Evolutionary conservation across 2,888 invertebrate species (phyloP).

Genomic region (Empis livida): DNA sequence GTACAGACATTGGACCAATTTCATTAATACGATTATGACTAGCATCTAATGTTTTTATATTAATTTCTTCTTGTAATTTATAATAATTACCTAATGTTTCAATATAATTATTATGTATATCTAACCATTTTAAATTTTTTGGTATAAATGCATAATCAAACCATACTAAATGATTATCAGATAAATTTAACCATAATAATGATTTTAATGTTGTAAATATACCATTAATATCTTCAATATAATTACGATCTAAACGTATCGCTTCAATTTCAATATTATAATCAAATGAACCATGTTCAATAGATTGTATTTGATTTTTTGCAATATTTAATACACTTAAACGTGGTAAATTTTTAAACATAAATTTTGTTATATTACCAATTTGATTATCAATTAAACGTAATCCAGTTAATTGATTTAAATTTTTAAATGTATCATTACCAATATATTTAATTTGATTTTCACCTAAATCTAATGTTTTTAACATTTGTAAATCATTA

Average conservation of each 20-base stretch:
- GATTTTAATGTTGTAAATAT: slow-evolving; percentile 76
- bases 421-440: slow-evolving; percentile 73
- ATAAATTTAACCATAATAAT: slow-evolving; percentile 74
- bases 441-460: slow-evolving; percentile 75
- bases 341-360: slow-evolving; percentile 75
- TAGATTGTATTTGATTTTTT: slow-evolving; percentile 74
- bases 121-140: slow-evolving; percentile 77
- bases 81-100: slow-evolving; percentile 80
- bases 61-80: slow-evolving; percentile 67
- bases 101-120: slow-evolving; percentile 81
- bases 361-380: slow-evolving; percentile 69
- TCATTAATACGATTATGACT: slow-evolving; percentile 80
- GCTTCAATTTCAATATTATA: slow-evolving; percentile 71
- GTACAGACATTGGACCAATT: slow-evolving; percentile 71
- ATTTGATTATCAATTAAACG: slow-evolving; percentile 82
- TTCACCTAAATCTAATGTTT: slow-evolving; percentile 82
- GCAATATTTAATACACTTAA: slow-evolving; percentile 79
- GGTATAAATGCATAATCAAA: slow-evolving; percentile 90
- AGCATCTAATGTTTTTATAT: slow-evolving; percentile 73
- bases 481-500: slow-evolving; percentile 66
- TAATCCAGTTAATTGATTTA: slow-evolving; percentile 75
- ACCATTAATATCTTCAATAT: slow-evolving; percentile 77
- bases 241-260: slow-evolving; percentile 77
- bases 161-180: slow-evolving; percentile 84
- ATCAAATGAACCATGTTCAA: slow-evolving; percentile 73